These are phyloP conservation scores for Rhinogobius similis DNA, from an alignment of 2,113 vertebrate genomes.

Conservation along the genomic window DNA sequence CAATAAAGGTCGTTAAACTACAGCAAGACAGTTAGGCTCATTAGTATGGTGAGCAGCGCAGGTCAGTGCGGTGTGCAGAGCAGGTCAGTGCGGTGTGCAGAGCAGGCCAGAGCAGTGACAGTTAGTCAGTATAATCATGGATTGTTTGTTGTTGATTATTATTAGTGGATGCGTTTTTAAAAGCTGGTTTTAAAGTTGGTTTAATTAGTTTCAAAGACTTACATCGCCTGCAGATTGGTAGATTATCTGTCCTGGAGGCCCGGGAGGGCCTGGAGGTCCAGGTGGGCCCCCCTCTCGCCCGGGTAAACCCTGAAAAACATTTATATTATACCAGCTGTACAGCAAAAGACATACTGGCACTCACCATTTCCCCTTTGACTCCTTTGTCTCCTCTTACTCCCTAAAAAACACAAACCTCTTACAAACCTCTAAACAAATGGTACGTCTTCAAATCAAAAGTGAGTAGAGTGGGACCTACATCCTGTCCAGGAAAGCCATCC, in stretches of 20 bases:
- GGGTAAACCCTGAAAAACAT: slow-evolving; percentile 78
- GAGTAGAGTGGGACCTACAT: slow-evolving; percentile 63
- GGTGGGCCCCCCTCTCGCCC: slow-evolving; percentile 80
- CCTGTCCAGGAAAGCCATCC: slow-evolving; percentile 80
- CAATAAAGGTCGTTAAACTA: slow-evolving; percentile 63
- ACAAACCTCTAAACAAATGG: not conserved
- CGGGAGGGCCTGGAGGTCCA: slow-evolving; percentile 85
- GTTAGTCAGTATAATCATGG: slow-evolving; percentile 44
- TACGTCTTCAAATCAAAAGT: not conserved
- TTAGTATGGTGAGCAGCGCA: slow-evolving; percentile 45
- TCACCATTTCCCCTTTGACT: slow-evolving; percentile 81
- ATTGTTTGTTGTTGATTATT: not conserved
- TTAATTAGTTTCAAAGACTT: slow-evolving; percentile 34
- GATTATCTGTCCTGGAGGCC: slow-evolving; percentile 81
- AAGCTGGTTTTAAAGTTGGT: not conserved
- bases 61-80: slow-evolving; percentile 3
- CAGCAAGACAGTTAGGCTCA: slow-evolving; percentile 59
- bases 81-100: slow-evolving; percentile 45
- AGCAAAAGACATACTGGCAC: slow-evolving; percentile 27
- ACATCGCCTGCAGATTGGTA: slow-evolving; percentile 64
- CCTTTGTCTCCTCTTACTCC: slow-evolving; percentile 87
- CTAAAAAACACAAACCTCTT: slow-evolving; percentile 61
- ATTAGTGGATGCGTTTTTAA: slow-evolving; percentile 9
- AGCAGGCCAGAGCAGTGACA: slow-evolving; percentile 22
- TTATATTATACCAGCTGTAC: not conserved